phyloP scores from a whole-genome alignment of 2,797 vertebrate species.

The Sylvia borin region DNA sequence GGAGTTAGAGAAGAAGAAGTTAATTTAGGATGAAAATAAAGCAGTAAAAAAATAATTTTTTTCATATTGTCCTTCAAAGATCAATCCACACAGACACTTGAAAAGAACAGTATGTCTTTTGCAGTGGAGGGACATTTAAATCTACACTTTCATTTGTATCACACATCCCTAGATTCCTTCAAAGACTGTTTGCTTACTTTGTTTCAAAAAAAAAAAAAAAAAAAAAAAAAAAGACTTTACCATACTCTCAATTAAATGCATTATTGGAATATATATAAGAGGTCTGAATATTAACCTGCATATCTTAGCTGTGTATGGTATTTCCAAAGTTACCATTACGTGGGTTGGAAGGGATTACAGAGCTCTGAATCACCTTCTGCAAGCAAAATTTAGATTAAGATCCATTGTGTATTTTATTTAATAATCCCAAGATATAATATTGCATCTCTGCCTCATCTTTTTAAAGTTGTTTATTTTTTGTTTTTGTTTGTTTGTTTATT shows the following conservation, averaged over 20 bases:
- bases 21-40: constrained; percentile 72
- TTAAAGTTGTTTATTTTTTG: not conserved
- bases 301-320: constrained; percentile 11
- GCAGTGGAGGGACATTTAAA: not conserved
- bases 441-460: constrained; percentile 61
- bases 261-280: not conserved
- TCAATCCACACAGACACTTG: not conserved
- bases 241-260: not conserved
- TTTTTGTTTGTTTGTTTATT: not conserved
- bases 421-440: constrained; percentile 72
- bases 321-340: constrained; percentile 48
- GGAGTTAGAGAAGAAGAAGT: constrained; percentile 56
- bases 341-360: constrained; percentile 56
- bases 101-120: not conserved
- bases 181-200: not conserved
- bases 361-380: constrained; percentile 48
- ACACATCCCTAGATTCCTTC: not conserved
- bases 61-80: constrained; percentile 22
- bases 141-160: not conserved
- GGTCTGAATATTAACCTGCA: not conserved
- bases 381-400: constrained; percentile 69
- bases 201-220: not conserved
- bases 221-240: not conserved
- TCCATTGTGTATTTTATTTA: constrained; percentile 61
- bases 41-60: constrained; percentile 27